phyloP scores from a whole-genome alignment of 2,797 vertebrate genomes.

The Halcyon chelicuti region DNA sequence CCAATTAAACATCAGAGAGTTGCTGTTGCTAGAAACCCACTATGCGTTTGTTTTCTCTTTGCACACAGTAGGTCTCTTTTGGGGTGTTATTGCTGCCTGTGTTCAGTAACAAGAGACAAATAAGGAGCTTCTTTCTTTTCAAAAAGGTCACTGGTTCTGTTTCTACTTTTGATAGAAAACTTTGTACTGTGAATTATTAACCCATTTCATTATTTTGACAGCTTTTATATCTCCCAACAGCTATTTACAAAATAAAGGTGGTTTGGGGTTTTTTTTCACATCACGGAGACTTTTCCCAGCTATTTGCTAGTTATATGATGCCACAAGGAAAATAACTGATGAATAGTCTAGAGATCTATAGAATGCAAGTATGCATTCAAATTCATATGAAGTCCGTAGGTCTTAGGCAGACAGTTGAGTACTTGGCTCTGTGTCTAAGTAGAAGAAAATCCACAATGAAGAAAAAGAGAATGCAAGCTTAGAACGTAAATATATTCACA shows the following conservation, averaged over 20 bases:
- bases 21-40: background rate
- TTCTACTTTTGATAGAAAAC: background rate
- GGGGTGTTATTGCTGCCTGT: conserved; percentile 9
- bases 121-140: conserved; percentile 15
- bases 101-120: conserved; percentile 24
- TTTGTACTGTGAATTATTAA: background rate
- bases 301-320: background rate
- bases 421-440: background rate
- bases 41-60: conserved; percentile 22
- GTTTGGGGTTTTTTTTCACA: background rate
- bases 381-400: background rate
- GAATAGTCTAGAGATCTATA: background rate
- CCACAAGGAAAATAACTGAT: conserved; percentile 29
- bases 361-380: background rate
- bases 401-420: background rate
- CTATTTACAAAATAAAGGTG: conserved; percentile 10
- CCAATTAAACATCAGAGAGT: background rate
- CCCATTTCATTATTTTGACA: conserved; percentile 25
- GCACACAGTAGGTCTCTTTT: conserved; percentile 4
- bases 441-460: background rate
- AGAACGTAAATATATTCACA: background rate
- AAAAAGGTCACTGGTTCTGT: background rate
- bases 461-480: background rate
- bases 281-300: background rate
- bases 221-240: background rate